Evolutionary conservation across 1,140 invertebrate species (phyloP), one percentile per base, ranked within the genome.

Genomic region (Oscheius sp.): DNA sequence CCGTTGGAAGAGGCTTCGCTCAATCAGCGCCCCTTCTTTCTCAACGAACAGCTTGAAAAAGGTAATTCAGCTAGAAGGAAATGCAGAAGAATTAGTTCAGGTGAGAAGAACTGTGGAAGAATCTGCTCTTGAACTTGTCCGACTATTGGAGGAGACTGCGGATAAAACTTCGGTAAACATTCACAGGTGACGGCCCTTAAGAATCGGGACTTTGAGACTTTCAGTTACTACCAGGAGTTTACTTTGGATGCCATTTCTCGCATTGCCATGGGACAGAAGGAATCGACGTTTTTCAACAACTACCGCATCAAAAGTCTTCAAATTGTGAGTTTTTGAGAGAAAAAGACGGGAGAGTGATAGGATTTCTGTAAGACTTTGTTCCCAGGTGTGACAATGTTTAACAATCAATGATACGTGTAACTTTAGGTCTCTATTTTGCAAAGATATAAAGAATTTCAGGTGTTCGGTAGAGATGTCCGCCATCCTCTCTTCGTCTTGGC

Each of bases 11-110:
- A 78, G 85, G 26, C 82, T 87, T 0, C 68, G 86, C 31, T 78
- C 79, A 23, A 83, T 86, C 29, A 83, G 85, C 36, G 87, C 85
- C 77, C 86, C 86, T 20, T 82, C 84, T 3, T 87, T 87, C 74
- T 85, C 84, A n/a, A 79, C 84, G 2, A 73, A 77, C 32, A 87
- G 86, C 76, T 78, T 87, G 64, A 85, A 84, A 77, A 79, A 80
- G 68, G 85, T 86, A 23, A 29, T 26, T 1, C n/a, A 4, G 10
- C 32, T n/a, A n/a, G n/a, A n/a, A n/a, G n/a, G n/a, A n/a, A n/a
- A n/a, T n/a, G n/a, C n/a, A n/a, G n/a, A n/a, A n/a, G n/a, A n/a
- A n/a, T n/a, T 64, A 15, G 65, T 84, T 85, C 15, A 84, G 80
- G 70, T 82, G 45, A 38, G 75, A 38, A 80, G 80, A 10, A 75